Evolutionary conservation across 2,797 vertebrate species (phyloP), one percentile per base, ranked within the genome.

Genomic region (Semaprochilodus insignis): DNA sequence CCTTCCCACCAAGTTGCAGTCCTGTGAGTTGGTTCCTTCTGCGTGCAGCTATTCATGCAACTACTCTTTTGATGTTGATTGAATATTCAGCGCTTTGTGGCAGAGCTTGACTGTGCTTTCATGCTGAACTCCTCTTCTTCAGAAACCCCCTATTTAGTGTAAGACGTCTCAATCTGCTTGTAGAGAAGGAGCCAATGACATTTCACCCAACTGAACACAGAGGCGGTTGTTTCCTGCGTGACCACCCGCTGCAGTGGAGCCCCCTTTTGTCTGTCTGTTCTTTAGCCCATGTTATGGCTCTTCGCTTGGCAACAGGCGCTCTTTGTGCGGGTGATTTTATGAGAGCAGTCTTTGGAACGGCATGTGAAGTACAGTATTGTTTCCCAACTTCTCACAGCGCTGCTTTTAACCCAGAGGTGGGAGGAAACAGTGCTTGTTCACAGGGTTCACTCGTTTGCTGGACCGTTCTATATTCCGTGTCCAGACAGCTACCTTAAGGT

Each of bases 291-390:
- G 65, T 51, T 79, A 70, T 79, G 79, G 31, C 74, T 78, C 69
- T 81, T 51, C 81, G 75, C 71, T 79, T 82, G 73, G 83, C 82
- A 84, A 84, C 85, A 84, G 81, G 72, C 54, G 25, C 57, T 78
- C 80, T 80, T 86, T 81, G 66, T 79, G n/a, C 40, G 65, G 52
- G 31, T 16, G 34, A 70, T 44, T 79, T 79, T 66, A 71, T 79
- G 74, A 74, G 75, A 69, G 57, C 52, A 66, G 71, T 70, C 55
- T 69, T 70, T 60, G 71, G 40, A 81, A 11, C 65, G 51, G 74
- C 5, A 7, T 67, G 77, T 84, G 57, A 84, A 73, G 63, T 82
- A 66, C 79, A 76, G 66, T 59, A 65, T 81, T 81, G 81, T 81
- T 60, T 77, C 78, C 76, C 40, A 25, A 21, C 65, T 27, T 76